Conservation (phyloP, 2,113 vertebrate genomes). For the Peromyscus californicus region DNA sequence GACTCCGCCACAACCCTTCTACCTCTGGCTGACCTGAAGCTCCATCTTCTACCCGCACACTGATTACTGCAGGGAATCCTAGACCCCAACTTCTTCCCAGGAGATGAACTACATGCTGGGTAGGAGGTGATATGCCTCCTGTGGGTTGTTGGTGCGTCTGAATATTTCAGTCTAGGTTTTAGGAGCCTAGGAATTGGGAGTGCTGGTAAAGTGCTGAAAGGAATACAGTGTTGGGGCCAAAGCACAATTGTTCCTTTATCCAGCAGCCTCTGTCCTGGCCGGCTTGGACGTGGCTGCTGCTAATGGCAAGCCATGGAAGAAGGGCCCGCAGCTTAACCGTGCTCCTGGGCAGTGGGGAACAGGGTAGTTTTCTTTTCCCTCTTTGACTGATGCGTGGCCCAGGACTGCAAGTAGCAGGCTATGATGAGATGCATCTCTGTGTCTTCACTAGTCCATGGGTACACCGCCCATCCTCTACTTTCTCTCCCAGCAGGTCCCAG, state of each 20-base stretch:
- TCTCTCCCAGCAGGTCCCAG: background rate
- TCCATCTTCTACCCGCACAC: background rate
- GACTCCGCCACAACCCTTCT: too few relatives aligned
- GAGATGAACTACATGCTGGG: background rate
- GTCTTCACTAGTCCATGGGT: background rate
- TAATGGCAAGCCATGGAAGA: background rate
- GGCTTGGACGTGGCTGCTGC: background rate
- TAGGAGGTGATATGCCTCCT: background rate
- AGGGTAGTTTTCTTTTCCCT: too few relatives aligned
- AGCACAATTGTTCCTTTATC: background rate
- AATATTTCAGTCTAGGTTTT: rapidly evolving
- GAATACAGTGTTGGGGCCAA: background rate
- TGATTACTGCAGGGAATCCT: background rate
- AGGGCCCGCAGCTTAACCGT: background rate
- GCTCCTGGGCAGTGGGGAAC: background rate
- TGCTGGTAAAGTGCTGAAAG: background rate
- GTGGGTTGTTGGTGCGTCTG: background rate
- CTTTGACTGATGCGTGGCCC: background rate
- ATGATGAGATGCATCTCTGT: too few relatives aligned
- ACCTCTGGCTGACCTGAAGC: background rate
- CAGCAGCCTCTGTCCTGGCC: background rate
- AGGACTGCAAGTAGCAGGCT: background rate
- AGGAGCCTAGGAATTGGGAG: background rate
- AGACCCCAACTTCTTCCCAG: rapidly evolving
- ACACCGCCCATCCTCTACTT: too few relatives aligned